Percentiles rank a stretch among this genome's conserved stretches.
Conservation (phyloP, 2,797 vertebrate genomes). For the Psittacula derbiana region DNA sequence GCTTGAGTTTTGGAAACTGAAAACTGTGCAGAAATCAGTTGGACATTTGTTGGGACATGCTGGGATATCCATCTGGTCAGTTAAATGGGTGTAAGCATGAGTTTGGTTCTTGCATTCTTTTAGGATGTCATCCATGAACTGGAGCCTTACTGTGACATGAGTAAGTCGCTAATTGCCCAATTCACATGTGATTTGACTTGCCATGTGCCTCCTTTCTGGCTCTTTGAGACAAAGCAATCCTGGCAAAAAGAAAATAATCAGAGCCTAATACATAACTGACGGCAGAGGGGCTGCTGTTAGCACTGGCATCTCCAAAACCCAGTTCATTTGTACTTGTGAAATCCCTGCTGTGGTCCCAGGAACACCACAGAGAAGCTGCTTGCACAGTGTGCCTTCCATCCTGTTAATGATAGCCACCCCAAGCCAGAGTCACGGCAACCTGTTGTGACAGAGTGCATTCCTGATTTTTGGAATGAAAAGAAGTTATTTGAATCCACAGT, state of each 20-base stretch:
- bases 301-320: not conserved
- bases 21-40: not conserved
- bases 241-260: not conserved
- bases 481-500: not conserved
- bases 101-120: not conserved
- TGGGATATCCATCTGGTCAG: not conserved
- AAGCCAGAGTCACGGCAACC: not conserved
- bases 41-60: not conserved
- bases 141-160: not conserved
- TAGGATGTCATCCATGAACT: not conserved
- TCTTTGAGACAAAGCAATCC: not conserved
- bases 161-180: not conserved
- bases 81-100: not conserved
- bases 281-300: not conserved
- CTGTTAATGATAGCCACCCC: not conserved
- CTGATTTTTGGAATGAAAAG: not conserved
- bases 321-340: not conserved
- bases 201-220: not conserved
- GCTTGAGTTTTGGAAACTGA: not conserved
- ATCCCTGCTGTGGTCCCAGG: not conserved
- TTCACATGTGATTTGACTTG: not conserved
- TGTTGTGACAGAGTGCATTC: not conserved
- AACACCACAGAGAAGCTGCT: not conserved
- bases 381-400: fast-evolving
- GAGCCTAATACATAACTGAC: not conserved